Conservation (phyloP, 2,113 vertebrate genomes). For the Myanophis thanlyinensis region DNA sequence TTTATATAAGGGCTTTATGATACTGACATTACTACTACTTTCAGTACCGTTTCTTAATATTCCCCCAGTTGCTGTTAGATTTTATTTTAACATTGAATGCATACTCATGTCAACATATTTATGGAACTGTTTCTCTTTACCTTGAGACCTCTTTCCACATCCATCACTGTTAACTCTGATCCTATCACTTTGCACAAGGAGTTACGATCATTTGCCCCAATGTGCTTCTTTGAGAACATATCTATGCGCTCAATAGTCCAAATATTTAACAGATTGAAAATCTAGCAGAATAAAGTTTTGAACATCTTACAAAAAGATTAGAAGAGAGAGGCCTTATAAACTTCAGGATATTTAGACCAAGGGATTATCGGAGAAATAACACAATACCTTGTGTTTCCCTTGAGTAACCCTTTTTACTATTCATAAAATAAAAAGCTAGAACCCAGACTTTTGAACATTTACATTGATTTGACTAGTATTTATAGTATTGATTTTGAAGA, state of each 20-base stretch:
- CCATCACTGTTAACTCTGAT: background rate
- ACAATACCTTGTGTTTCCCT: background rate
- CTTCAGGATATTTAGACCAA: background rate
- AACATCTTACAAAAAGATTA: background rate
- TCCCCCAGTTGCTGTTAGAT: background rate
- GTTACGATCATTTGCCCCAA: background rate
- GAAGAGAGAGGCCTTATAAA: background rate
- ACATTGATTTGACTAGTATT: background rate
- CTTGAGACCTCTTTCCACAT: background rate
- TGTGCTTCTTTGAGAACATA: background rate
- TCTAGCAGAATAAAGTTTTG: background rate
- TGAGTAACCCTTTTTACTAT: background rate
- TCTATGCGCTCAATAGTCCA: background rate
- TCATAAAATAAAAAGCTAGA: background rate
- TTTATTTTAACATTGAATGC: background rate
- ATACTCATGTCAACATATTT: background rate
- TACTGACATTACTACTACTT: background rate
- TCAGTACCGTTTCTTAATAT: background rate
- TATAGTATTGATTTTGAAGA: background rate
- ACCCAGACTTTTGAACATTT: background rate
- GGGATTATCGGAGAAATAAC: background rate
- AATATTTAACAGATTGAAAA: background rate
- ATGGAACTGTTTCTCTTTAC: background rate
- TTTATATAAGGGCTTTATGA: background rate
- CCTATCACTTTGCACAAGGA: background rate